Evolutionary conservation across 2,888 invertebrate species (phyloP).

Genomic region (Eristalis intricaria): DNA sequence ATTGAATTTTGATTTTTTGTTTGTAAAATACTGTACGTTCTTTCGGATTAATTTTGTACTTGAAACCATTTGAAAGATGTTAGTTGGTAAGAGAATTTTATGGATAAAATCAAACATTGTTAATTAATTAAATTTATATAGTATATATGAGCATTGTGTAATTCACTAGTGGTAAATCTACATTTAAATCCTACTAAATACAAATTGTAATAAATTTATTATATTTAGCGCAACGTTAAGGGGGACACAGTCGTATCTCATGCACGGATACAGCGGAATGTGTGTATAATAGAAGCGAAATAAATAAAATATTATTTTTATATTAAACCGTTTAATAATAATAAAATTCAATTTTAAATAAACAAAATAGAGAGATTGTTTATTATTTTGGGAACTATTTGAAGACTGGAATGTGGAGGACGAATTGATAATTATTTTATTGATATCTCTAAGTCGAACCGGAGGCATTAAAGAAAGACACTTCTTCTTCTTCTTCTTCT

Average conservation of each 20-base stretch:
- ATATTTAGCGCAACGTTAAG: constrained; percentile 7
- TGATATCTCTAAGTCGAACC: too few species aligned
- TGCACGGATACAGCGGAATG: constrained; percentile 8
- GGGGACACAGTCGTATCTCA: constrained; percentile 16
- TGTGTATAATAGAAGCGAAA: constrained; percentile 7
- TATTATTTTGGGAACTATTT: not conserved
- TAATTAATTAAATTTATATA: constrained; percentile 12
- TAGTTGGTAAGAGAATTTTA: not conserved
- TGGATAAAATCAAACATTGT: constrained; percentile 8
- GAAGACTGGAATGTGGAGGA: too few species aligned
- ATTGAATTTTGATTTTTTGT: not conserved
- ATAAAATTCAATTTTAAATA: constrained; percentile 25
- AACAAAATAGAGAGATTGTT: not conserved
- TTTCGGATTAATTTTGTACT: constrained; percentile 37
- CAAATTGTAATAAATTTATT: not conserved
- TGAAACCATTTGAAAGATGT: constrained; percentile 8
- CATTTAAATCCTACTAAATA: not conserved
- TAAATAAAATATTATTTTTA: constrained; percentile 39
- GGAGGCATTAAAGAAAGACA: too few species aligned
- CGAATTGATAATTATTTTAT: too few species aligned
- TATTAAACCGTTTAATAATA: constrained; percentile 38
- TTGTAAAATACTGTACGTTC: constrained; percentile 1
- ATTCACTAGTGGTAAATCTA: not conserved
- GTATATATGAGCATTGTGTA: not conserved
- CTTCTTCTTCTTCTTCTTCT: too few species aligned